Conservation (phyloP, 2,797 vertebrate genomes). For the Macrochelys suwanniensis region DNA sequence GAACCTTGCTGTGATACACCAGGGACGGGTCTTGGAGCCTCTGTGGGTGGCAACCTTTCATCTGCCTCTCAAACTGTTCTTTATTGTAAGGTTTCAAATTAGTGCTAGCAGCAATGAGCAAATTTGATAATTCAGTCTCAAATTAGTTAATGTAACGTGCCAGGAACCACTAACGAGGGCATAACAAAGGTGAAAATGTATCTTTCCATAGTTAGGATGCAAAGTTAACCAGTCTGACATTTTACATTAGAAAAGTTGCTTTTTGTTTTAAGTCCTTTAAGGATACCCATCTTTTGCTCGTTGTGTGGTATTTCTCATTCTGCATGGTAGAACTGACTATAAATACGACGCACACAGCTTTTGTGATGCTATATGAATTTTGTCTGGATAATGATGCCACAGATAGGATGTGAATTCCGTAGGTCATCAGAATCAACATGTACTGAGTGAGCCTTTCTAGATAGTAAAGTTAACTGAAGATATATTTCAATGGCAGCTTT, state of each 20-base stretch:
- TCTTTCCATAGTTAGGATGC: slow-evolving; percentile 75
- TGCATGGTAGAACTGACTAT: neutral
- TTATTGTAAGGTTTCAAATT: slow-evolving; percentile 89
- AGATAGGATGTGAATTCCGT: slow-evolving; percentile 29
- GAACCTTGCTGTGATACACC: slow-evolving; percentile 83
- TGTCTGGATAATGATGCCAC: neutral
- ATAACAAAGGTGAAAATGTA: slow-evolving; percentile 77
- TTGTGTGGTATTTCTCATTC: neutral
- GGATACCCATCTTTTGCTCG: neutral
- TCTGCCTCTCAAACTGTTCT: slow-evolving; percentile 86
- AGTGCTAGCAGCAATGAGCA: slow-evolving; percentile 90
- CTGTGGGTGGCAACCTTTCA: slow-evolving; percentile 88
- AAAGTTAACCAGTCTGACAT: slow-evolving; percentile 79
- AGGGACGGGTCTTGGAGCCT: slow-evolving; percentile 82
- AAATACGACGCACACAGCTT: neutral
- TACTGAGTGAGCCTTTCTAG: slow-evolving; percentile 44
- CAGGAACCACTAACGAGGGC: slow-evolving; percentile 83
- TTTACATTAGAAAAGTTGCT: slow-evolving; percentile 63
- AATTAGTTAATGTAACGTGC: slow-evolving; percentile 88
- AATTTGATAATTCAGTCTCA: slow-evolving; percentile 93
- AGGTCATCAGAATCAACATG: slow-evolving; percentile 52
- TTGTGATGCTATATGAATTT: neutral
- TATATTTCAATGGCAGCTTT: slow-evolving; percentile 62
- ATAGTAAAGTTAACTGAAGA: slow-evolving; percentile 1
- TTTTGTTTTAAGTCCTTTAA: slow-evolving; percentile 47